These are phyloP conservation scores for Rallus crepitans DNA, from an alignment of 2,797 vertebrate genomes.

Conservation along the genomic window DNA sequence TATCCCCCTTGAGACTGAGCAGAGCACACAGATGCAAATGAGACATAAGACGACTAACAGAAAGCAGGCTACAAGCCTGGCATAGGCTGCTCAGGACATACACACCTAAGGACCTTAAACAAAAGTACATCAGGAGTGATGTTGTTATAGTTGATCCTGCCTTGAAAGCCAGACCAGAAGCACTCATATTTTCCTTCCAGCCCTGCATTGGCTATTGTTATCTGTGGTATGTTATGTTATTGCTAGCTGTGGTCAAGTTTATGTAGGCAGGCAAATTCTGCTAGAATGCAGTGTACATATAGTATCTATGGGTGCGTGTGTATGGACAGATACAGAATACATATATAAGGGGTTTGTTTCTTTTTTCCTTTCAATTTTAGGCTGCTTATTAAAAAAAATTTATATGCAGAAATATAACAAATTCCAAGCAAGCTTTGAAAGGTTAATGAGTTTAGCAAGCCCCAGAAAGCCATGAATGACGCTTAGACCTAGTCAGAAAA, in stretches of 20 bases:
- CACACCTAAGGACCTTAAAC: neutral
- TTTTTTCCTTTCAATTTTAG: neutral
- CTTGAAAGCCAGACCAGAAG: neutral
- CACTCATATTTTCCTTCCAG: neutral
- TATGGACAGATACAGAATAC: neutral
- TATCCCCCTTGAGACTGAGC: neutral
- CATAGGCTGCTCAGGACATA: rapidly evolving
- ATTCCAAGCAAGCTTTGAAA: neutral
- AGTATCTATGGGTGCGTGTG: no score
- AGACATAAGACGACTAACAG: neutral
- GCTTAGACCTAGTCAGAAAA: neutral
- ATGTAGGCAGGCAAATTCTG: neutral
- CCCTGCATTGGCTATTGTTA: neutral
- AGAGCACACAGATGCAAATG: rapidly evolving
- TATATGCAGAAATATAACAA: neutral
- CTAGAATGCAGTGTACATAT: neutral
- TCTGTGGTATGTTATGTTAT: neutral
- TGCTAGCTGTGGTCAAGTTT: neutral
- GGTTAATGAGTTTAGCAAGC: neutral
- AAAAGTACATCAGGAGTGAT: neutral
- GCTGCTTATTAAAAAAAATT: neutral
- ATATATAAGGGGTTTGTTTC: no score
- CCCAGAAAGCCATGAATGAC: neutral
- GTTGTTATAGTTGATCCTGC: neutral
- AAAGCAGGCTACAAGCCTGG: neutral